Percentiles rank a stretch among this genome's conserved stretches.
Evolutionary conservation across 2,888 invertebrate genomes (phyloP).

Genomic region (Lasioglossum calceatum): DNA sequence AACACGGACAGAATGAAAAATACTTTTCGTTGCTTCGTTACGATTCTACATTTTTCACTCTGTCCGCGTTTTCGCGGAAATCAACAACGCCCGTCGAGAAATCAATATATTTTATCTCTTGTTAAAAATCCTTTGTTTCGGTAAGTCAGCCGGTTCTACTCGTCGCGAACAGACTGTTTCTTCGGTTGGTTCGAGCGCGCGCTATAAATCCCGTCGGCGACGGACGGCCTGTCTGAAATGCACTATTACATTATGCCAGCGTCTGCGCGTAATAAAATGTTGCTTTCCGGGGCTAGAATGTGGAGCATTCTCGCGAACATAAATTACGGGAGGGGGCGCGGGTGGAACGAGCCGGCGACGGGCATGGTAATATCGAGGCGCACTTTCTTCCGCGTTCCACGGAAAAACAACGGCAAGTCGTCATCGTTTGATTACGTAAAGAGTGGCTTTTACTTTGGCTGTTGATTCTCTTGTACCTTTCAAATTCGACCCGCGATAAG

Average conservation of each 20-base stretch:
- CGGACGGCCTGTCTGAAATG: constrained; percentile 44
- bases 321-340: constrained; percentile 51
- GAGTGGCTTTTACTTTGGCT: neutral
- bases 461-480: neutral
- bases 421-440: constrained; percentile 3
- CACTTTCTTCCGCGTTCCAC: constrained; percentile 1
- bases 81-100: neutral
- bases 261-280: constrained; percentile 67
- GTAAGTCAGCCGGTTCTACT: neutral
- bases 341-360: constrained; percentile 31
- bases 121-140: neutral
- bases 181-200: constrained; percentile 27
- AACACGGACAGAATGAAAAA: neutral
- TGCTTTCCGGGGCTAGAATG: constrained; percentile 52
- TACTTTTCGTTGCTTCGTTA: neutral
- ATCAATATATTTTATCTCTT: neutral
- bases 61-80: neutral
- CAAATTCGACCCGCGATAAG: neutral
- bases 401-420: constrained; percentile 18
- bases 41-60: neutral
- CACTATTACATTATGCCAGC: constrained; percentile 52
- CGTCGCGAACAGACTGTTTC: constrained; percentile 38
- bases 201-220: constrained; percentile 47
- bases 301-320: constrained; percentile 55
- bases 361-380: constrained; percentile 45